Evolutionary conservation across 2,797 vertebrate species (phyloP), one percentile per base, ranked within the genome.

Genomic region (Enteromius paludinosus): DNA sequence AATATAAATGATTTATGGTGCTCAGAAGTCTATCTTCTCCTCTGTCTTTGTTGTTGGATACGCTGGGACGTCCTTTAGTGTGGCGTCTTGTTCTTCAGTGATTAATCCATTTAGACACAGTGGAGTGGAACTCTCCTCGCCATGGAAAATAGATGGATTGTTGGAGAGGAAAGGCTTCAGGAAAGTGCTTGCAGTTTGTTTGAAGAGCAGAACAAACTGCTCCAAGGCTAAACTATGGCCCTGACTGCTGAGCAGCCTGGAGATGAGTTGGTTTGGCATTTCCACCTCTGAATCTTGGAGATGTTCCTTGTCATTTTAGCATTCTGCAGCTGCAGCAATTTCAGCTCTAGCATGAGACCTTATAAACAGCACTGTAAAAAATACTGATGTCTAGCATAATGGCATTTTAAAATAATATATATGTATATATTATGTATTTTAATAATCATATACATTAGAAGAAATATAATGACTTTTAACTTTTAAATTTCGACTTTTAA

Each of bases 1-100:
- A 82, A 79, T 47, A 86, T 79, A 76, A 79, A 84, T 82, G 84
- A 86, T 84, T 86, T 82, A 87, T 86, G 71, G 79, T 69, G 66
- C 76, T 84, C 49, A 71, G 59, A 73, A 71, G 66, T 84, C 56
- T 66, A 82, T 84, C 59, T 68, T 76, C 59, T 83, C 17, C 68
- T 62, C 45, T 81, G 41, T 62, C 45, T 80, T 45, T 77, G 65
- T 59, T 86, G 64, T 80, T 35, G 71, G 23, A 66, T 73, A 52
- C 3, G 15, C 25, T 14, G 47, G 25, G 28, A 75, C 59, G 78
- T 81, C 65, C 69, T 82, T 66, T 81, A 65, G 33, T 38, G 59
- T 18, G 30, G 62, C 62, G 38, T 75, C 76, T 72, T 83, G 82
- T 79, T 79, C 61, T 20, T 73, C 62, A 59, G 69, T 65, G 69